phyloP scores from a whole-genome alignment of 2,888 invertebrate species.

The Sarcophaga variegata region DNA sequence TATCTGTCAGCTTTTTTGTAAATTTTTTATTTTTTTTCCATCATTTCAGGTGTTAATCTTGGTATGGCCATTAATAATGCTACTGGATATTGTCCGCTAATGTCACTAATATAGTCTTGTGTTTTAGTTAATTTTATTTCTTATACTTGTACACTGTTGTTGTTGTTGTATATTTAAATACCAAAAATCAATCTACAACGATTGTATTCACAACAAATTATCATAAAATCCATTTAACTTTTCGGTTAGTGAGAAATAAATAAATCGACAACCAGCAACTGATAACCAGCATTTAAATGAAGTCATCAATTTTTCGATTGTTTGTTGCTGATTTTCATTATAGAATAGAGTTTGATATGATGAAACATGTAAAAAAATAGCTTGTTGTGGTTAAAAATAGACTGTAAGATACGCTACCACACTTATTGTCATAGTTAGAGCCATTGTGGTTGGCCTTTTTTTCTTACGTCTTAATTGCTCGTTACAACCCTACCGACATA shows the following conservation, averaged over 20 bases:
- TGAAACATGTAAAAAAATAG: no score
- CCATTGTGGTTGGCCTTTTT: no score
- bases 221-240: background rate
- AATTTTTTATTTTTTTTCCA: background rate
- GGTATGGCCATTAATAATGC: slow-evolving; percentile 54
- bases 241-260: background rate
- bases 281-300: slow-evolving; percentile 8
- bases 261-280: background rate
- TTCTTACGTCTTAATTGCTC: no score
- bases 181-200: slow-evolving; percentile 10
- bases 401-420: no score
- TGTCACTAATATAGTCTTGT: slow-evolving; percentile 2
- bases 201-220: background rate
- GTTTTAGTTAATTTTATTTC: background rate
- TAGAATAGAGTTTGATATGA: no score
- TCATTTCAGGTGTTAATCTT: slow-evolving; percentile 55
- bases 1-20: slow-evolving; percentile 39
- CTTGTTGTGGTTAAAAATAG: no score
- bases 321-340: no score
- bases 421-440: no score
- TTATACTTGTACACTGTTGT: background rate
- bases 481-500: no score
- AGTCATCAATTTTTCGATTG: background rate
- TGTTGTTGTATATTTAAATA: background rate
- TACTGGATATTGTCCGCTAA: slow-evolving; percentile 56